phyloP scores from a whole-genome alignment of 2,797 vertebrate genomes.

The Hybognathus amarus region DNA sequence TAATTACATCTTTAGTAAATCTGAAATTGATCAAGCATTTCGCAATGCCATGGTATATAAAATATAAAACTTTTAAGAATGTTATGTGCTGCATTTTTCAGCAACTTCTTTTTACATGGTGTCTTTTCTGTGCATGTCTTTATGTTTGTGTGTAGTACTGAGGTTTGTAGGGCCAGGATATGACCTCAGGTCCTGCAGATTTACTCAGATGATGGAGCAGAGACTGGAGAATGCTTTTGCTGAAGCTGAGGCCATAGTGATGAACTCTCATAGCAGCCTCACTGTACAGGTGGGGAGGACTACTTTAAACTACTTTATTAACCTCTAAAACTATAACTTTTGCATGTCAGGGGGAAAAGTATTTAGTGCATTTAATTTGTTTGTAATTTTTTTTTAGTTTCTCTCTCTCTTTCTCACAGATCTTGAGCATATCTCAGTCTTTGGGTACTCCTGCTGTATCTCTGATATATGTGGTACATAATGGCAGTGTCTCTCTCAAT shows the following conservation, averaged over 20 bases:
- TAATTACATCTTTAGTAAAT: not conserved
- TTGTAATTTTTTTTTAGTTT: slow-evolving; percentile 19
- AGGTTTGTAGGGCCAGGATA: slow-evolving; percentile 91
- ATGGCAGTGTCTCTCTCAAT: slow-evolving; percentile 86
- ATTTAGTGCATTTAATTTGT: not conserved
- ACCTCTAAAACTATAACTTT: not conserved
- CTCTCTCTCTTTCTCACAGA: slow-evolving; percentile 74
- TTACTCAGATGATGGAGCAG: slow-evolving; percentile 94
- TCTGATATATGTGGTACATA: slow-evolving; percentile 90
- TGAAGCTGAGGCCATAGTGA: slow-evolving; percentile 88
- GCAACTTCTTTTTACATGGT: not conserved
- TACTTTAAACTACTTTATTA: not conserved
- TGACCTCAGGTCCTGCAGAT: slow-evolving; percentile 91
- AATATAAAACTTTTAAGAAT: not conserved
- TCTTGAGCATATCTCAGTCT: slow-evolving; percentile 86
- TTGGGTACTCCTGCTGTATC: slow-evolving; percentile 86
- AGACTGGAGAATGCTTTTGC: slow-evolving; percentile 91
- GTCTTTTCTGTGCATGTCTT: not conserved
- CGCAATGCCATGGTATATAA: not conserved
- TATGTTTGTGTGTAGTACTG: slow-evolving; percentile 79
- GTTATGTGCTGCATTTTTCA: not conserved
- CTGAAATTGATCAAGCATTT: not conserved
- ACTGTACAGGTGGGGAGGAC: slow-evolving; percentile 85
- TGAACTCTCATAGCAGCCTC: slow-evolving; percentile 84
- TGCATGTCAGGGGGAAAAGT: not conserved